Evolutionary conservation across 2,113 vertebrate genomes (phyloP), one percentile per base, ranked within the genome.

Genomic region (Thalassoma bifasciatum): DNA sequence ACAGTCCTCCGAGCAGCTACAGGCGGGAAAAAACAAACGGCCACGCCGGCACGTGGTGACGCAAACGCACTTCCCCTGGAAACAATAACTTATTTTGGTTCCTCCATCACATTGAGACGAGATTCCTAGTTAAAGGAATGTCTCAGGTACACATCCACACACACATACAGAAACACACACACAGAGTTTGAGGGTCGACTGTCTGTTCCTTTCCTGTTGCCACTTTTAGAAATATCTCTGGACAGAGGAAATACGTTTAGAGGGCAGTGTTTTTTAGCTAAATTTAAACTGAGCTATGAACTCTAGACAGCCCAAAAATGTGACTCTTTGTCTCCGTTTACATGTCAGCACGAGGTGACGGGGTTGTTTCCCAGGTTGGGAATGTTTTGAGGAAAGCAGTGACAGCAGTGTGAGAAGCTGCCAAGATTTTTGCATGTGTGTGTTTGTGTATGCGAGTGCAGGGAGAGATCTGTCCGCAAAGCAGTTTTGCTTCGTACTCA

Each of bases 51-150:
- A 84, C 59, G 65, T 66, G 42, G 89, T 93, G 93, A 93, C 91
- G 90, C 92, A 93, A 84, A 66, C 57, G 84, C 66, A 79, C 83
- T 78, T 92, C 91, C 90, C 80, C 86, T 75, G 89, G 89, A 93
- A 93, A 91, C 84, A 86, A 85, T 81, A 83, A 88, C 34, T 87
- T 76, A 93, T 90, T 90, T 79, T 88, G 72, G 88, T 84, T 88
- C 83, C 85, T 89, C 59, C 60, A 70, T 34, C 80, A 52, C 58
- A 62, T 67, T 4, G 2, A 84, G 82, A 80, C 9, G 42, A 71
- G 40, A 54, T 58, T 86, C 84, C 75, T 86, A 77, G 67, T 8
- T 47, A 37, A 21, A 88, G 87, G 73, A 81, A 75, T 72, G 67
- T 44, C 8, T 53, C 37, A 8, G 67, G 82, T 74, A 62, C 63